Conservation (phyloP, 2,113 vertebrate species). For the Chroicocephalus ridibundus region DNA sequence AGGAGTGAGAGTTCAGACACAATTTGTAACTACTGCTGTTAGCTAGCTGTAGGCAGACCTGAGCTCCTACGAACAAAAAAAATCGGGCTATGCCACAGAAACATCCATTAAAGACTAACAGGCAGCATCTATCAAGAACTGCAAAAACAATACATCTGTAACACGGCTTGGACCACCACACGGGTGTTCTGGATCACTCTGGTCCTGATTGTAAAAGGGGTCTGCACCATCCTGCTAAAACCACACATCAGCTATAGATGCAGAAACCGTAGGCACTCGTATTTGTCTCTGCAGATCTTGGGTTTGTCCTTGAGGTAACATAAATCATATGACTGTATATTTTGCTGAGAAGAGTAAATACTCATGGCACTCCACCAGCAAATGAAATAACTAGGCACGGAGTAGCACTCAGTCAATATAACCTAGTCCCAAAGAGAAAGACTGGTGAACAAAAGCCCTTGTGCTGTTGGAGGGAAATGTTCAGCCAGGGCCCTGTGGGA, state of each 20-base stretch:
- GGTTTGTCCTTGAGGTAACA: background rate
- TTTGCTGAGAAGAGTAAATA: background rate
- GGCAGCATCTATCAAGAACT: background rate
- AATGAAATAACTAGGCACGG: background rate
- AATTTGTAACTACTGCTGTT: background rate
- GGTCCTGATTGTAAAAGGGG: background rate
- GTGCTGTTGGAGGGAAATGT: background rate
- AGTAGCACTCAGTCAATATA: background rate
- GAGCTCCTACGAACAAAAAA: background rate
- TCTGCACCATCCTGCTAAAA: background rate
- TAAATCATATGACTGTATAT: background rate
- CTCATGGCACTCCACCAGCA: background rate
- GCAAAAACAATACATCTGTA: background rate
- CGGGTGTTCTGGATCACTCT: background rate
- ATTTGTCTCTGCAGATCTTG: background rate
- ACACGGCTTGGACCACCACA: accelerated
- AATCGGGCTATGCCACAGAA: background rate
- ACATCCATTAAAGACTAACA: background rate
- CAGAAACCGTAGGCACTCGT: background rate
- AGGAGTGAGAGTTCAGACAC: background rate
- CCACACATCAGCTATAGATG: accelerated
- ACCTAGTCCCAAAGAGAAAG: background rate
- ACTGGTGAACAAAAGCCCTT: background rate
- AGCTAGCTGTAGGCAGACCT: background rate
- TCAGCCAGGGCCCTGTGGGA: background rate